These are phyloP conservation scores for Drosophila kuntzei DNA, from an alignment of 2,888 invertebrate genomes.

Conservation along the genomic window DNA sequence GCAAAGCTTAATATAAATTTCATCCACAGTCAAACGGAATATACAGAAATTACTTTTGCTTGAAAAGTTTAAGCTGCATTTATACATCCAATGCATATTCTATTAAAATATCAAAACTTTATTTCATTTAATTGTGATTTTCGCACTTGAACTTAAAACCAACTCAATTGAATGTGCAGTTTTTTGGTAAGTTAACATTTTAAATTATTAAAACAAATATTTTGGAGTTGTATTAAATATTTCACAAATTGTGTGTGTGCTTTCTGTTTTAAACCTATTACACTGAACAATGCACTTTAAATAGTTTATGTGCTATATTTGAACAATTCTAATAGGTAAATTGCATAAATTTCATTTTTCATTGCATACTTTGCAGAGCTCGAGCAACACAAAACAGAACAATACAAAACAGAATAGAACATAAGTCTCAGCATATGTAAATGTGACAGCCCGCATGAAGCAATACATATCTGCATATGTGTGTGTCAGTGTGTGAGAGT, in stretches of 20 bases:
- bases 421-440: slow-evolving; percentile 63
- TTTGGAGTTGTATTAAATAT: slow-evolving; percentile 6
- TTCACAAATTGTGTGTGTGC: slow-evolving; percentile 13
- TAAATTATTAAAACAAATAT: slow-evolving; percentile 6
- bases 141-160: background rate
- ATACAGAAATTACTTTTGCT: background rate
- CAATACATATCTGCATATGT: slow-evolving; percentile 16
- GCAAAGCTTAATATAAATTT: slow-evolving; percentile 26
- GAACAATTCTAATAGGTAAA: slow-evolving; percentile 47
- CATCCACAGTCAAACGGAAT: slow-evolving; percentile 6
- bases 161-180: slow-evolving; percentile 3
- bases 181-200: slow-evolving; percentile 4
- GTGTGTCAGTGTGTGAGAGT: slow-evolving; percentile 20
- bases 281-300: slow-evolving; percentile 31
- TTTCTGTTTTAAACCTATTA: slow-evolving; percentile 24
- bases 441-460: slow-evolving; percentile 66
- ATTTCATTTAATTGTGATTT: background rate
- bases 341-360: slow-evolving; percentile 67
- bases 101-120: background rate
- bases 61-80: background rate
- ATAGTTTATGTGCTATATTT: slow-evolving; percentile 49
- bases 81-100: background rate
- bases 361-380: slow-evolving; percentile 48
- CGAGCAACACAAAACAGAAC: slow-evolving; percentile 30
- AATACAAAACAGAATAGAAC: slow-evolving; percentile 29